These are phyloP conservation scores for Heliangelus exortis DNA, from an alignment of 2,797 vertebrate genomes.

Conservation along the genomic window DNA sequence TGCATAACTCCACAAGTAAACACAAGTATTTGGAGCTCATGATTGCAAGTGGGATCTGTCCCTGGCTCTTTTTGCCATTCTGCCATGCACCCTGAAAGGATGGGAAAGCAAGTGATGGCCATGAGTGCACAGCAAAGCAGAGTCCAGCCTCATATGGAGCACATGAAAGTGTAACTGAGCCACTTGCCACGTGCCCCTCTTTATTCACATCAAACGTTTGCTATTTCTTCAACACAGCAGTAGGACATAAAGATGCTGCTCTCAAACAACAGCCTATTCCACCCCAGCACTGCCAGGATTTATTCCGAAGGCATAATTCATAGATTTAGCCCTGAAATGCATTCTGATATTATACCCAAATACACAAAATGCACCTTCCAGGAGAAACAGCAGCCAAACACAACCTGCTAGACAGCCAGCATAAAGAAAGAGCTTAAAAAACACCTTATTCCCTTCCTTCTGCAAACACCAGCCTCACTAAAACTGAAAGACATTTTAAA, in stretches of 20 bases:
- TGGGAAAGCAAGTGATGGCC: not conserved
- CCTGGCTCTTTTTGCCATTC: not conserved
- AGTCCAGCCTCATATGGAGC: not conserved
- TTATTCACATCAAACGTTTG: not conserved
- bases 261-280: not conserved
- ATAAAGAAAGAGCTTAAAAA: not conserved
- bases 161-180: not conserved
- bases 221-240: not conserved
- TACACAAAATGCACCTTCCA: not conserved
- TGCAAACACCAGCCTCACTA: conserved; percentile 12
- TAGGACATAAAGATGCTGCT: not conserved
- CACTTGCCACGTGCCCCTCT: not conserved
- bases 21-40: not conserved
- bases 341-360: not conserved
- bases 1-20: not conserved
- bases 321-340: not conserved
- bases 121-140: not conserved
- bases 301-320: not conserved
- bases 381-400: not conserved
- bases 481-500: conserved; percentile 13
- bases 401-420: not conserved
- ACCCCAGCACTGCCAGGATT: not conserved
- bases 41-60: not conserved
- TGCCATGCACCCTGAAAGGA: not conserved
- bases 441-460: not conserved